Conservation (phyloP, 2,113 vertebrate species). For the Stomatorhinus ivindoensis region DNA sequence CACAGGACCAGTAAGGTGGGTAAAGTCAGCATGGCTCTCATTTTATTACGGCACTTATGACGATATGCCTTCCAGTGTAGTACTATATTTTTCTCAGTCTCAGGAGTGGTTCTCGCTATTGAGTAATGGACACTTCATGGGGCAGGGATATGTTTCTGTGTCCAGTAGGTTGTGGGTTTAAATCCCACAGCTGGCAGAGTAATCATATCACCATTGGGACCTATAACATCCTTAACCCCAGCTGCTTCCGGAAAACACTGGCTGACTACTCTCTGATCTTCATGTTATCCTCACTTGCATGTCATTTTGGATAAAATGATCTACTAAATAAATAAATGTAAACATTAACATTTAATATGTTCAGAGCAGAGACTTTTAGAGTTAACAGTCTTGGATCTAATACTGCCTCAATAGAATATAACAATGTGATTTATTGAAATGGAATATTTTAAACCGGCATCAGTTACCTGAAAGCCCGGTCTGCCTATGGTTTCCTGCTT, state of each 20-base stretch:
- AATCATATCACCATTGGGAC: not conserved
- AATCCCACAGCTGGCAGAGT: not conserved
- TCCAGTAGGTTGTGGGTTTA: not conserved
- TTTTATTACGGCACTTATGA: not conserved
- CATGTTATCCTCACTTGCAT: not conserved
- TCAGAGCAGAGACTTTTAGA: not conserved
- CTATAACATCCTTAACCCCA: not conserved
- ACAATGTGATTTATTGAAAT: not conserved
- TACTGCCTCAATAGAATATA: not conserved
- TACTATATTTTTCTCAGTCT: not conserved
- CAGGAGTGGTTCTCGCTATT: not conserved
- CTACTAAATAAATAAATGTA: not conserved
- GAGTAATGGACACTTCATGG: not conserved
- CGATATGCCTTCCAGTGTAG: not conserved
- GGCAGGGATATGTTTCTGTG: not conserved
- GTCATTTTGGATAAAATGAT: not conserved
- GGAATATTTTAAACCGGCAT: not conserved
- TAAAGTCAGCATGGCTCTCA: not conserved
- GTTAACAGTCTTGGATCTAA: not conserved
- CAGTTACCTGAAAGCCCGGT: not conserved
- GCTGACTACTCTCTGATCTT: not conserved
- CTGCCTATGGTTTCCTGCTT: not conserved
- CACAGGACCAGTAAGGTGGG: not conserved
- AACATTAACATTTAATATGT: not conserved
- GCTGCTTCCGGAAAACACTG: not conserved